Conservation (phyloP, 1,140 invertebrate species). For the Plectrocnemia conspersa region DNA sequence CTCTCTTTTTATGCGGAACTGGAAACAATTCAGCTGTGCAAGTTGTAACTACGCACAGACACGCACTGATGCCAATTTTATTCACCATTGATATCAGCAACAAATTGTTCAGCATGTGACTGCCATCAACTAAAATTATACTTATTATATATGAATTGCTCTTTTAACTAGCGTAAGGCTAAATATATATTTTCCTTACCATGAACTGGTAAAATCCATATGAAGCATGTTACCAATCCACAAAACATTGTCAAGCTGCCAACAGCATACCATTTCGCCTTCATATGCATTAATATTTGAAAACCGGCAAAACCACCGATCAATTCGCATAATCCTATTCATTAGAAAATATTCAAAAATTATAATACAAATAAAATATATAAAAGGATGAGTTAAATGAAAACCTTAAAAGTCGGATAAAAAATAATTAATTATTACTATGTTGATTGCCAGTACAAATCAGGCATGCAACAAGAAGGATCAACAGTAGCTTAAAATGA, state of each 20-base stretch:
- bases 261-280: constrained; percentile 26
- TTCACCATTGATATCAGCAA: constrained; percentile 30
- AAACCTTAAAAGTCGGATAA: no score
- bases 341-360: constrained; percentile 41
- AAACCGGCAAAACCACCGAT: constrained; percentile 44
- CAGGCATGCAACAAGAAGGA: no score
- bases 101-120: constrained; percentile 27
- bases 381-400: constrained; percentile 41
- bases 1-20: constrained; percentile 30
- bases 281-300: constrained; percentile 27
- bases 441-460: no score
- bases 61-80: constrained; percentile 31
- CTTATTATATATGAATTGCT: not conserved
- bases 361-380: constrained; percentile 39
- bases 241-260: constrained; percentile 22
- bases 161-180: not conserved
- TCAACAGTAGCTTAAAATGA: no score
- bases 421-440: constrained; percentile 23
- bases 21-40: constrained; percentile 31
- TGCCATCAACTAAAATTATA: constrained; percentile 30
- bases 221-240: constrained; percentile 24
- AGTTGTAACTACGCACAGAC: constrained; percentile 29
- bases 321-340: constrained; percentile 42
- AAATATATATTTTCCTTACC: constrained; percentile 20
- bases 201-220: constrained; percentile 27